Conservation (phyloP, 2,888 invertebrate species). For the Ochlodes sylvanus region DNA sequence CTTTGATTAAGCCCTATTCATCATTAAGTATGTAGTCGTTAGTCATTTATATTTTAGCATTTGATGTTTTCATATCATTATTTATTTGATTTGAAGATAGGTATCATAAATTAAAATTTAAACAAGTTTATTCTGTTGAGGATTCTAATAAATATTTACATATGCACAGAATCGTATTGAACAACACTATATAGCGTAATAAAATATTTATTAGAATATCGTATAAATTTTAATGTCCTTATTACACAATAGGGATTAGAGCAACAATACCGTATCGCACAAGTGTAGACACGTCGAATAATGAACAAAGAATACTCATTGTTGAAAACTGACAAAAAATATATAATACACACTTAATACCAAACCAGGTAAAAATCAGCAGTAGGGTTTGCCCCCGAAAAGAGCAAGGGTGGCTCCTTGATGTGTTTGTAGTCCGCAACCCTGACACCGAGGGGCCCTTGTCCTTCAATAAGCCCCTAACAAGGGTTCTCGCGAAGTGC, state of each 20-base stretch:
- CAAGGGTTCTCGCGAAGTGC: constrained; percentile 69
- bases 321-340: constrained; percentile 49
- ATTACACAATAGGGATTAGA: constrained; percentile 39
- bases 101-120: no score
- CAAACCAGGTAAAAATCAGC: constrained; percentile 61
- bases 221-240: constrained; percentile 14
- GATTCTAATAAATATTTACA: no score
- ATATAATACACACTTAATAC: constrained; percentile 54
- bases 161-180: not conserved
- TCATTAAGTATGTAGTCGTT: no score
- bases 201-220: constrained; percentile 6
- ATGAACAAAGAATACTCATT: constrained; percentile 47
- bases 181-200: not conserved
- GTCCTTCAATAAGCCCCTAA: constrained; percentile 78
- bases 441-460: constrained; percentile 64
- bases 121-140: no score
- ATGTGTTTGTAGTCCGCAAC: constrained; percentile 64
- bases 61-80: no score
- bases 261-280: constrained; percentile 20
- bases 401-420: constrained; percentile 76
- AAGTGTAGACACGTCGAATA: constrained; percentile 32
- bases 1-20: no score
- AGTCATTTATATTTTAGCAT: no score
- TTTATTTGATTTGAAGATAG: no score
- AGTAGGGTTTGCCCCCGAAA: constrained; percentile 71